phyloP scores from a whole-genome alignment of 2,797 vertebrate species.

The Cynopterus sphinx region DNA sequence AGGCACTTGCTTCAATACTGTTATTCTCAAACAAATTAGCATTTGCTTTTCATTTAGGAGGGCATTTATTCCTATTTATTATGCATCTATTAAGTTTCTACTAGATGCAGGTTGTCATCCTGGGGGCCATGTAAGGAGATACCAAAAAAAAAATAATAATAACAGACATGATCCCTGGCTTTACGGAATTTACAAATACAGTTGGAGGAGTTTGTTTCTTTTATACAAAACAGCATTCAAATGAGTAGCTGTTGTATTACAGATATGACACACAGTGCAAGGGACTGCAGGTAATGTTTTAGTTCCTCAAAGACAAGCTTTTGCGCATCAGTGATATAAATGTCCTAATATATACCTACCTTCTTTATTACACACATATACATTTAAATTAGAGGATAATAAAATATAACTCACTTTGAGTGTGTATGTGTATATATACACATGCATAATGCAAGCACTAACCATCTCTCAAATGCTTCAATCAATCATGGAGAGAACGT shows the following conservation, averaged over 20 bases:
- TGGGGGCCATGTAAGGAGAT: neutral
- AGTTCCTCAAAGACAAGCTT: neutral
- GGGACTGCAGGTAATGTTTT: neutral
- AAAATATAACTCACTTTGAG: neutral
- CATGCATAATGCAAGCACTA: neutral
- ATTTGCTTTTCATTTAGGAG: no score
- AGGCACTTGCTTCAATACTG: no score
- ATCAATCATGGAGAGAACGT: neutral
- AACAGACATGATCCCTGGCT: neutral
- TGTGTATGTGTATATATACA: neutral
- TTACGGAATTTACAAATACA: neutral
- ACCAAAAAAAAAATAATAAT: neutral
- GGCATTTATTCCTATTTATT: constrained; percentile 14
- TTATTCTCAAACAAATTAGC: no score
- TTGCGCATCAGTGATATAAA: neutral
- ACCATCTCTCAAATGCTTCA: neutral
- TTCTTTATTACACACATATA: neutral
- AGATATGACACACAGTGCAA: neutral
- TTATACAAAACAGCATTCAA: neutral
- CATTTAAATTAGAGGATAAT: neutral
- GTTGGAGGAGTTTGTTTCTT: neutral
- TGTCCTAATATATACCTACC: neutral
- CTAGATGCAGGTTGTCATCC: neutral
- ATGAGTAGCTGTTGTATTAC: neutral
- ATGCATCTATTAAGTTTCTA: neutral